phyloP scores from a whole-genome alignment of 2,888 invertebrate genomes.

The Vanessa cardui region DNA sequence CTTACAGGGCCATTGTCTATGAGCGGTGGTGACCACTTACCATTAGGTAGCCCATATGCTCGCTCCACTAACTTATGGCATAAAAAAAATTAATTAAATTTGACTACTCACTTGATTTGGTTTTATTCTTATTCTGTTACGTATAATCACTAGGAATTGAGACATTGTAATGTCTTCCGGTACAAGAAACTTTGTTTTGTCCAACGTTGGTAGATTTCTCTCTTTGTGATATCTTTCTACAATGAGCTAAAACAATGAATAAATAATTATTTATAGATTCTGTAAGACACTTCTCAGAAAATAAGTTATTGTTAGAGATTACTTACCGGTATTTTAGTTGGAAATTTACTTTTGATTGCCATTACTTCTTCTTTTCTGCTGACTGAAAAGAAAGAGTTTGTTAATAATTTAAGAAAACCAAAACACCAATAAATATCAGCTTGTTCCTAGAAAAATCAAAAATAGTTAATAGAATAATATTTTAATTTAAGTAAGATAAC shows the following conservation, averaged over 20 bases:
- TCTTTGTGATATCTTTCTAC: constrained; percentile 92
- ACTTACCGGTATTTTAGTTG: constrained; percentile 91
- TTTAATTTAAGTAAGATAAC: too few species aligned
- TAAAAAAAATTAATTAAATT: background rate
- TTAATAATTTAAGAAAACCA: too few species aligned
- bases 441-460: too few species aligned
- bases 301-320: background rate
- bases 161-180: constrained; percentile 95
- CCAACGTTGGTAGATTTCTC: constrained; percentile 87
- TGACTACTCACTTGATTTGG: constrained; percentile 84
- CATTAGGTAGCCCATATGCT: too few species aligned
- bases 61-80: too few species aligned
- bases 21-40: too few species aligned
- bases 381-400: constrained; percentile 72
- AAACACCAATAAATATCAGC: too few species aligned
- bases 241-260: constrained; percentile 84
- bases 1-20: too few species aligned
- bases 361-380: constrained; percentile 89
- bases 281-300: background rate
- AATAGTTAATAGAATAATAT: too few species aligned
- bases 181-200: constrained; percentile 93
- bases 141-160: constrained; percentile 91
- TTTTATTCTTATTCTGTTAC: constrained; percentile 76
- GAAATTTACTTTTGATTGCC: constrained; percentile 90
- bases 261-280: background rate